Evolutionary conservation across 2,888 invertebrate species (phyloP), one percentile per base, ranked within the genome.

Genomic region (Nezara viridula): DNA sequence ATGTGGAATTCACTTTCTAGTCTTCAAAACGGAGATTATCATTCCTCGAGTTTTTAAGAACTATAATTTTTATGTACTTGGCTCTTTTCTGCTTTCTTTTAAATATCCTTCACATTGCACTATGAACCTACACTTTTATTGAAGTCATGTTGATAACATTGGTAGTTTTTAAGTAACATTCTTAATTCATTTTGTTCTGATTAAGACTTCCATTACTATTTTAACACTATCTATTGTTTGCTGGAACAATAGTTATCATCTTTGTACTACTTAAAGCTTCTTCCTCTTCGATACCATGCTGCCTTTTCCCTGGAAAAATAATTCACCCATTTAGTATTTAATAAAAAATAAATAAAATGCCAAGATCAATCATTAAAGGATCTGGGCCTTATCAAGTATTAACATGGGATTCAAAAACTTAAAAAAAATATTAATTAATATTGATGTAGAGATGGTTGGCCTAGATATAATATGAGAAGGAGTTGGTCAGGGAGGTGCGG

Each of bases 251-350:
- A 5, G 90, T 90, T 21, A 90, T 44, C 37, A 90, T 81, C 86
- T 87, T 89, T 37, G 89, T 90, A 32, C 87, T 86, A 37, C 87
- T 89, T 32, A 90, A 88, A 73, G 86, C 85, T 49, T 89, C 90
- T 89, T 90, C 90, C 52, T 90, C 90, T 19, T 90, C 90, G 32
- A 73, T 55, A 19, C 32, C 66, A 32, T 50, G 32, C 27, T 88
- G 81, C 85, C 87, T 81, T 86, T 32, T 85, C 10, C 86, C 86
- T 77, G 40, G 1, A 77, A 89, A 44, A 40, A 44, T 9, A 87
- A 44, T 27, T 19, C 16, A 5, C 2, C 32, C 4, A 27, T 47
- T 85, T n/a, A 47, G n/a, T 85, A 52, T n/a, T 2, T 86, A 47
- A 37, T 12, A 14, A 47, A 86, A 86, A 50, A 9, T 0, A 49